Evolutionary conservation across 2,888 invertebrate species (phyloP).

Genomic region (Trachelus stipa): DNA sequence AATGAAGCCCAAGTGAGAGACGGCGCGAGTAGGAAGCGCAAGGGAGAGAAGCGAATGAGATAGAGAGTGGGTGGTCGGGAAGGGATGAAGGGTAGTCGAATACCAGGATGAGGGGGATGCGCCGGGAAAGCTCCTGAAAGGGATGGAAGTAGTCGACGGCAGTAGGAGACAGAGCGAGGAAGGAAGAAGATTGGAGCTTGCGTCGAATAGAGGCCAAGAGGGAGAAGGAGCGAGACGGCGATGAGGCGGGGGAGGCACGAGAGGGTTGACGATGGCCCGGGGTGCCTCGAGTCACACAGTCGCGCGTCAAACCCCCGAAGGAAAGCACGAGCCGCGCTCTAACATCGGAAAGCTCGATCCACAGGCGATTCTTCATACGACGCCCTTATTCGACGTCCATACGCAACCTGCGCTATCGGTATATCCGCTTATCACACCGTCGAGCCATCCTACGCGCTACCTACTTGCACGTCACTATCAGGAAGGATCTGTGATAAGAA

Average conservation of each 20-base stretch:
- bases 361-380: background rate
- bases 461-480: background rate
- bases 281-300: conserved; percentile 63
- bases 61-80: background rate
- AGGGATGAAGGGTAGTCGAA: conserved; percentile 14
- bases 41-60: conserved; percentile 15
- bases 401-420: background rate
- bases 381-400: background rate
- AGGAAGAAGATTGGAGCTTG: conserved; percentile 14
- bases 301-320: conserved; percentile 63
- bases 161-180: conserved; percentile 12
- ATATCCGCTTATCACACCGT: background rate
- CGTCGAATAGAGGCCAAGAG: conserved; percentile 6
- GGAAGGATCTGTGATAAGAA: background rate
- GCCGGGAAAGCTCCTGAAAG: background rate
- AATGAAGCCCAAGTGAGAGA: conserved; percentile 42
- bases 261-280: conserved; percentile 62
- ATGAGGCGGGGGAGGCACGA: conserved; percentile 56
- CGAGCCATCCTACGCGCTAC: background rate
- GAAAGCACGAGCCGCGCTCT: conserved; percentile 49
- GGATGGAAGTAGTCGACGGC: conserved; percentile 18
- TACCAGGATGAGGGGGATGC: background rate
- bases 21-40: conserved; percentile 16
- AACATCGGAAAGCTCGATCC: conserved; percentile 17
- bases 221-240: conserved; percentile 33